Conservation (phyloP, 64 coral and sea anemone species). For the Actinia equina region DNA sequence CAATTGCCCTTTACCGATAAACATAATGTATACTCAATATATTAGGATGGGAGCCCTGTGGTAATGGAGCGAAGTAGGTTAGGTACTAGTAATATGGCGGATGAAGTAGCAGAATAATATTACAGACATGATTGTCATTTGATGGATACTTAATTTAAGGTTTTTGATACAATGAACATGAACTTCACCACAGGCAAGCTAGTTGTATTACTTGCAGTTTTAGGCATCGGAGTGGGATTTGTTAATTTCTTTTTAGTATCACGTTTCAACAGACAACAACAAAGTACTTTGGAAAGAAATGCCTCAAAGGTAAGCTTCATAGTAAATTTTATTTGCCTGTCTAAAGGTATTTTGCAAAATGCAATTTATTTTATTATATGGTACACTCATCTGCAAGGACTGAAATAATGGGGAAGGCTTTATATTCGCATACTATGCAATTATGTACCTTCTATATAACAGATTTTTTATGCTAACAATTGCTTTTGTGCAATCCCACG, state of each 20-base stretch:
- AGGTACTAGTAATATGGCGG: not conserved
- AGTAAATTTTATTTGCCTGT: not conserved
- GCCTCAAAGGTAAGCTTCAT: not conserved
- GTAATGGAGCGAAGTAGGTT: not conserved
- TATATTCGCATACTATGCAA: too few relatives aligned
- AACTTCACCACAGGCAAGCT: not conserved
- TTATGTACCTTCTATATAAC: too few relatives aligned
- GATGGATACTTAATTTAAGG: not conserved
- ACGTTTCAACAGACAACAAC: not conserved
- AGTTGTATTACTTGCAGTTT: not conserved
- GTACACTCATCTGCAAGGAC: not conserved
- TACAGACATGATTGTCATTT: not conserved
- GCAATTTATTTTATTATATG: too few relatives aligned
- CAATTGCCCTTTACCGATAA: too few relatives aligned
- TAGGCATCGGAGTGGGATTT: constrained; percentile 13
- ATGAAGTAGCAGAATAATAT: too few relatives aligned
- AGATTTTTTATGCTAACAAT: too few relatives aligned
- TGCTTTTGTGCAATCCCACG: too few relatives aligned
- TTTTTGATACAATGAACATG: not conserved
- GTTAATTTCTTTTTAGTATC: constrained; percentile 29
- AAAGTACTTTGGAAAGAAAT: not conserved
- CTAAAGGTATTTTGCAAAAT: too few relatives aligned
- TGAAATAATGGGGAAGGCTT: too few relatives aligned
- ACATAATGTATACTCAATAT: too few relatives aligned
- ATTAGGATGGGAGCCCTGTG: not conserved